Evolutionary conservation across 2,888 invertebrate genomes (phyloP), one percentile per base, ranked within the genome.

Genomic region (Meteorus colon): DNA sequence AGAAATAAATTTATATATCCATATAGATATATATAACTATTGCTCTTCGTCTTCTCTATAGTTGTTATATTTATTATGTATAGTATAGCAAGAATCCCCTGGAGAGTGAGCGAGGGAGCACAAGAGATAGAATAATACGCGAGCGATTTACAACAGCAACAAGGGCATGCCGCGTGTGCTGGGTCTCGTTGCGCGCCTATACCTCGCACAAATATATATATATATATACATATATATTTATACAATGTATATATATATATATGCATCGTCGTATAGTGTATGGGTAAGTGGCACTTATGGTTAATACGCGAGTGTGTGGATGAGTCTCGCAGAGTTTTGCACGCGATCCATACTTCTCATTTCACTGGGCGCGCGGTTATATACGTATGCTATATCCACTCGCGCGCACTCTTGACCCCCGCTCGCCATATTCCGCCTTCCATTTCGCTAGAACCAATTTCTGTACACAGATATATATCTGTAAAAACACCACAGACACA

Each of bases 381-480:
- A 27, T 59, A 45, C 37, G 59, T 37, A 41, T 14, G 12, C 60
- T 41, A 34, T 63, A 29, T 72, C 19, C 66, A 77, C 77, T 82
- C 67, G 69, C 62, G 73, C 73, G 77, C 72, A 78, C 82, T 84
- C 79, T 81, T 86, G 85, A 86, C 86, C 86, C 82, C 84, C 37
- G 29, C 27, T 51, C 75, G 55, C 8, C 19, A 55, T 55, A 55
- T 55, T 55, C 55, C 55, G 19, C 55, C 55, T 55, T 55, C 19
- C 19, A 81, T 85, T 85, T 82, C 81, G 70, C 84, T 82, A 80
- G 84, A 84, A 86, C 85, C 84, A 84, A 86, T 85, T 86, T 85
- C 83, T 84, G 81, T 80, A 81, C 8, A 41, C 12, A 41, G 78
- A 82, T 83, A 31, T 63, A 27, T 63, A 63, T 63, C 27, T 31